Base-by-base conservation (phyloP, 2,888 invertebrate species). In the Stramonita haemastoma region DNA sequence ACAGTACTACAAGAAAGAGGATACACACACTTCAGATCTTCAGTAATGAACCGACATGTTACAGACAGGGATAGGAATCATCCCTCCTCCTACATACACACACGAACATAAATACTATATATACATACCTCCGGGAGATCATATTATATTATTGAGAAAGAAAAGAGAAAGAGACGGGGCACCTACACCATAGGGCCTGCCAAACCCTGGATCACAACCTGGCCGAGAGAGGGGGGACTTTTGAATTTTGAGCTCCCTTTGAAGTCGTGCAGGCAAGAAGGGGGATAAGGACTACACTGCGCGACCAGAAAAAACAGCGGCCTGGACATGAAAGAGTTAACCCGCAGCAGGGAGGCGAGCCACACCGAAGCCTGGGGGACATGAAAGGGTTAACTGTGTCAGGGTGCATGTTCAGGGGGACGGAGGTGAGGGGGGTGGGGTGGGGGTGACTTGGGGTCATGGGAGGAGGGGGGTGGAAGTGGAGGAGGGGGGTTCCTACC, bases 201-300 rank as follows among this genome's bases (percentile, higher is more conserved):
- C 22, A 60, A 60, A 13, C 15, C 17, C 29, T 17, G 34, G 81
- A 34, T 29, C 0, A 73, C 1, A 73, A n/a, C 8, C 8, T 8
- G 73, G 73, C 17, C 1, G n/a, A 73, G n/a, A n/a, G n/a, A 73
- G 73, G 11, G 73, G n/a, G n/a, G 26, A 22, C 22, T 73, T 85
- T 85, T 85, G 85, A 85, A 85, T 85, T 85, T 85, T 29, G 60
- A 4, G 29, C 32, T 8, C 85, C 32, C 85, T 85, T 85, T 85
- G 85, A 85, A 29, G 85, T 85, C 29, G 60, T n/a, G 85, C 85
- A 5, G 17, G 46, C 46, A 46, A 46, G 46, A 46, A 46, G 46
- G 46, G 84, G 60, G 22, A 2, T 60, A 26, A 60, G 85, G 29
- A n/a, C 60, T 29, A 60, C 57, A 60, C 60, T 29, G 26, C 6